Evolutionary conservation across 1,140 invertebrate species (phyloP).

Genomic region (Hesperophylax magnus): DNA sequence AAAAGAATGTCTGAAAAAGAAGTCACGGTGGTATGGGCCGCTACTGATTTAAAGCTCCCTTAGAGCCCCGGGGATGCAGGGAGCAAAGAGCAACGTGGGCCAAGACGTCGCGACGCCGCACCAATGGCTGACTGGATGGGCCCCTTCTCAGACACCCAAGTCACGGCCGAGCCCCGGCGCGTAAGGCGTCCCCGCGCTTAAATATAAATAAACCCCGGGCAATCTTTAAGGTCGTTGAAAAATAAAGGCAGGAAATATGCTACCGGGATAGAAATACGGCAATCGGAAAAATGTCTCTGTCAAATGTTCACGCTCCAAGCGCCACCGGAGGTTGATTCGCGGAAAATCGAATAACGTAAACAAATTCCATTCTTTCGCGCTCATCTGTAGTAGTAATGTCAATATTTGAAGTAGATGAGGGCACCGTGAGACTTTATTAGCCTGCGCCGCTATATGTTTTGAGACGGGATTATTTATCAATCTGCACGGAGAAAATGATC

Average conservation of each 20-base stretch:
- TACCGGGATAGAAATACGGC: constrained; percentile 29
- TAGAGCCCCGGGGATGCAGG: background rate
- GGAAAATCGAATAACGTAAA: constrained; percentile 38
- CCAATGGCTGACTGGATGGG: background rate
- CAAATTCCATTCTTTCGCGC: constrained; percentile 30
- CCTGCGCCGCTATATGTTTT: background rate
- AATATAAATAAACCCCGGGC: constrained; percentile 56
- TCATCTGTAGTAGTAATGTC: constrained; percentile 8
- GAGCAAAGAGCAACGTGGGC: background rate
- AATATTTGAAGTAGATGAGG: constrained; percentile 18
- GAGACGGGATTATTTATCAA: no score
- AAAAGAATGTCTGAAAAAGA: background rate
- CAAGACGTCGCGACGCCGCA: background rate
- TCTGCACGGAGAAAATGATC: no score
- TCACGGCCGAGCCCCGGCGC: constrained; percentile 36
- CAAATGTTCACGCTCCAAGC: constrained; percentile 18
- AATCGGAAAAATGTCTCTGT: constrained; percentile 46
- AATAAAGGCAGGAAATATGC: constrained; percentile 55
- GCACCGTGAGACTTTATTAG: background rate
- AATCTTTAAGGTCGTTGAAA: constrained; percentile 54
- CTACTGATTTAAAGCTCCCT: background rate
- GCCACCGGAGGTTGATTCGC: constrained; percentile 7
- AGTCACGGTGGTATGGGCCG: background rate
- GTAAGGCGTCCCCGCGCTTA: constrained; percentile 47
- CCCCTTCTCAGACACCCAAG: constrained; percentile 36